Percentiles rank a stretch among this genome's conserved stretches.
These are phyloP conservation scores for Agonopterix heracliana DNA, from an alignment of 2,888 invertebrate species.

Conservation along the genomic window DNA sequence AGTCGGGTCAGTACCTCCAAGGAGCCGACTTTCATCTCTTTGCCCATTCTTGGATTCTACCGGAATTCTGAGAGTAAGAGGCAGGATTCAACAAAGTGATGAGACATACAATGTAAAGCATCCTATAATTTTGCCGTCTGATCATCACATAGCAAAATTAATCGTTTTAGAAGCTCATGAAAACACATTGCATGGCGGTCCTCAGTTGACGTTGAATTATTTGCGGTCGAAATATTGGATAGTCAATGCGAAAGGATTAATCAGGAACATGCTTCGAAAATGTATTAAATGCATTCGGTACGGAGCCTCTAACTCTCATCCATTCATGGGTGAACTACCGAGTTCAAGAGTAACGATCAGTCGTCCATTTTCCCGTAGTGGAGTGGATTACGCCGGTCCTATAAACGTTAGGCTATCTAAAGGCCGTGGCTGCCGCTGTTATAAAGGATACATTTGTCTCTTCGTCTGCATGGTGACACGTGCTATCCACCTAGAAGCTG, in stretches of 20 bases:
- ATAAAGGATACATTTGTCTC: constrained; percentile 9
- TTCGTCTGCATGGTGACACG: constrained; percentile 12
- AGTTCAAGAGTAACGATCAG: neutral
- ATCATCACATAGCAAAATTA: constrained; percentile 10
- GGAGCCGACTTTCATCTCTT: constrained; percentile 8
- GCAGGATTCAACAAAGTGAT: constrained; percentile 16
- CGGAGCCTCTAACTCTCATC: neutral
- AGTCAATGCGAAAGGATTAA: constrained; percentile 4
- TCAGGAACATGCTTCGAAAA: neutral
- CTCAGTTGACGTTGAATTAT: constrained; percentile 17
- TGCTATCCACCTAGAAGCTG: constrained; percentile 13
- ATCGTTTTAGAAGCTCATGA: constrained; percentile 7
- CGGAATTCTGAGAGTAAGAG: constrained; percentile 18
- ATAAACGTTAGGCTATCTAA: constrained; percentile 5
- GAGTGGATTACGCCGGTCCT: constrained; percentile 8
- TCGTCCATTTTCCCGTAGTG: constrained; percentile 1
- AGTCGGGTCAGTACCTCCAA: neutral
- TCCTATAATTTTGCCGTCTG: constrained; percentile 19
- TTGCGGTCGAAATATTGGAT: constrained; percentile 20
- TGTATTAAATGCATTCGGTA: constrained; percentile 5
- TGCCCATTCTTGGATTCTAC: constrained; percentile 16
- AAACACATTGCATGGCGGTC: constrained; percentile 20
- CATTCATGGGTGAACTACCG: neutral
- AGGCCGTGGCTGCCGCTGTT: constrained; percentile 7
- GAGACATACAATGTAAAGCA: constrained; percentile 12